These are phyloP conservation scores for Gymnarchus niloticus DNA, from an alignment of 2,113 vertebrate genomes.

Conservation along the genomic window DNA sequence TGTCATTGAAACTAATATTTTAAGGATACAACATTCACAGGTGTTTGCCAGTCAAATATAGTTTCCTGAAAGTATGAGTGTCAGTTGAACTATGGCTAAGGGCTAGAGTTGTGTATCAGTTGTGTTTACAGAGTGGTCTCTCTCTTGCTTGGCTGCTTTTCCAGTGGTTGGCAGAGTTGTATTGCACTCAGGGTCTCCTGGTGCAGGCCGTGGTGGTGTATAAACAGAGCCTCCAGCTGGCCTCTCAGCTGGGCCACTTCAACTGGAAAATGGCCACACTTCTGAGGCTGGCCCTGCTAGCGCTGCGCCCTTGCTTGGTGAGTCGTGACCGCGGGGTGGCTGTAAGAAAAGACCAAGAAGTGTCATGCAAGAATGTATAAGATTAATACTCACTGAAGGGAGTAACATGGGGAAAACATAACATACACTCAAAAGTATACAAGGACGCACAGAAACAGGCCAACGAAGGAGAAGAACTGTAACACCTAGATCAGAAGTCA, in stretches of 20 bases:
- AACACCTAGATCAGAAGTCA: neutral
- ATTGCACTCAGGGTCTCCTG: slow-evolving; percentile 82
- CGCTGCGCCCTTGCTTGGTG: slow-evolving; percentile 79
- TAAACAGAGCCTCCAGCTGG: slow-evolving; percentile 82
- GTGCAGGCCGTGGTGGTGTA: slow-evolving; percentile 85
- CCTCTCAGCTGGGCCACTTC: slow-evolving; percentile 79
- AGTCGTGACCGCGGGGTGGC: slow-evolving; percentile 32
- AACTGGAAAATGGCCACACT: slow-evolving; percentile 79
- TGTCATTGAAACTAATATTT: no score
- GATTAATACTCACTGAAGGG: neutral
- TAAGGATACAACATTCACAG: neutral
- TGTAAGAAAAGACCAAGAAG: neutral
- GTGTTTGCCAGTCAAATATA: neutral
- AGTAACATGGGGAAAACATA: neutral
- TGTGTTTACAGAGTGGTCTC: neutral
- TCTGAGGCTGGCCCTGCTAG: slow-evolving; percentile 76
- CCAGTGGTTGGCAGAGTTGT: slow-evolving; percentile 87
- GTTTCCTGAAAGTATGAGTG: neutral
- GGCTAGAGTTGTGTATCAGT: neutral
- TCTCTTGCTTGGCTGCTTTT: neutral
- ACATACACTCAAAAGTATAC: neutral
- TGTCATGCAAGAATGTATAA: neutral
- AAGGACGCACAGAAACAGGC: neutral
- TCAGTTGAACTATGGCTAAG: neutral
- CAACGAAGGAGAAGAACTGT: neutral